These are phyloP conservation scores for Alsophila aescularia DNA, from an alignment of 2,888 invertebrate species.

Conservation along the genomic window DNA sequence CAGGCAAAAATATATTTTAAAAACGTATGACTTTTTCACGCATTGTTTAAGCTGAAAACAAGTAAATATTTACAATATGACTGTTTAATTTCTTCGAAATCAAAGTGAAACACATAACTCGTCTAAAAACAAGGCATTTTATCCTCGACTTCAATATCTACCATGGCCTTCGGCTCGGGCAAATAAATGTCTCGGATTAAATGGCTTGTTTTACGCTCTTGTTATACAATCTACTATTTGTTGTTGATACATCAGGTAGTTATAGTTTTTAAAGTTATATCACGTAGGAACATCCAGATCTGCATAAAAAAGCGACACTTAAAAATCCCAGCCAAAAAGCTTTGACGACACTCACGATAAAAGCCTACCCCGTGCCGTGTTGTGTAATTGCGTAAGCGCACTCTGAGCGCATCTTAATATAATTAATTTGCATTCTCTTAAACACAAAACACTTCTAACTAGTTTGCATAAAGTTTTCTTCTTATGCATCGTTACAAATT, in stretches of 20 bases:
- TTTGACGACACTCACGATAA: conserved; percentile 45
- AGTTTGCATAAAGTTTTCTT: conserved; percentile 59
- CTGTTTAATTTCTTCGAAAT: no score
- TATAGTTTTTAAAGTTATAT: background rate
- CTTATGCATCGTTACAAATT: conserved; percentile 11
- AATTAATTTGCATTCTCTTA: conserved; percentile 73
- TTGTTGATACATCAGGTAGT: background rate
- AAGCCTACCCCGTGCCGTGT: conserved; percentile 47
- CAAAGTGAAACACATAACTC: no score
- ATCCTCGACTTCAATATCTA: no score
- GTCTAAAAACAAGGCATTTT: no score
- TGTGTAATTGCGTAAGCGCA: conserved; percentile 64
- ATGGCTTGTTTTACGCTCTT: no score
- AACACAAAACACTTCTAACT: conserved; percentile 65
- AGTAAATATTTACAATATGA: no score
- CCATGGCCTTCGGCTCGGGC: no score
- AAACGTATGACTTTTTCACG: no score
- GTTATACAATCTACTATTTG: no score
- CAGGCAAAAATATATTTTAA: no score
- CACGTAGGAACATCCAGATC: background rate
- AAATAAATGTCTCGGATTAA: no score
- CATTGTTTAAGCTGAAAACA: no score
- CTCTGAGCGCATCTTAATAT: conserved; percentile 68
- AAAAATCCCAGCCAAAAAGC: conserved; percentile 32
- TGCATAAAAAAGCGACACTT: background rate